Conservation (phyloP, 2,797 vertebrate species). For the Gadopsis bispinosus region DNA sequence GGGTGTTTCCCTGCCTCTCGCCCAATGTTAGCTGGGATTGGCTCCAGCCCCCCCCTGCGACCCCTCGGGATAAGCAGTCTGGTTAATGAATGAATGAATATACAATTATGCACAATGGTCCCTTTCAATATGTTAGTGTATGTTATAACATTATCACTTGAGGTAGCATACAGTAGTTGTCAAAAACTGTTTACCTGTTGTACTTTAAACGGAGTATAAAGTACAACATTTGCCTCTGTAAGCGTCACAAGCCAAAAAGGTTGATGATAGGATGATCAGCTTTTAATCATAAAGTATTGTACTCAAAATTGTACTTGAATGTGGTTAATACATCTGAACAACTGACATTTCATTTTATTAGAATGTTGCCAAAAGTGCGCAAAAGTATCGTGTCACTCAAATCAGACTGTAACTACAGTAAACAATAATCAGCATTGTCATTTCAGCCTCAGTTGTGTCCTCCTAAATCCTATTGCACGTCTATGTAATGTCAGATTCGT, state of each 20-base stretch:
- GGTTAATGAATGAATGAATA: too few species aligned
- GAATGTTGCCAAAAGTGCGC: not conserved
- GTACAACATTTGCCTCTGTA: not conserved
- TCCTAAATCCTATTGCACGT: not conserved
- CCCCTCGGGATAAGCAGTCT: too few species aligned
- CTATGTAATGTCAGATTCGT: conserved; percentile 13
- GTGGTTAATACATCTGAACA: not conserved
- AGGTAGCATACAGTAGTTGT: not conserved
- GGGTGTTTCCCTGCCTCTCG: too few species aligned
- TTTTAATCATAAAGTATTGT: not conserved
- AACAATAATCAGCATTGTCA: not conserved
- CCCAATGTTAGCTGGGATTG: too few species aligned
- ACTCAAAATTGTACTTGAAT: not conserved
- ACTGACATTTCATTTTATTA: not conserved
- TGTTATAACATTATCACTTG: not conserved
- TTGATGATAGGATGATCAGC: not conserved
- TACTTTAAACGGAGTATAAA: too few species aligned
- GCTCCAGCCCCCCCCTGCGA: too few species aligned
- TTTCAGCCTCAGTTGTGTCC: not conserved
- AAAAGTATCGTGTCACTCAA: not conserved
- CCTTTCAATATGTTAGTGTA: too few species aligned
- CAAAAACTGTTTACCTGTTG: too few species aligned
- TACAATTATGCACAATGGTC: not conserved
- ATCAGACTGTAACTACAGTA: not conserved
- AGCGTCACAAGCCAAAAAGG: not conserved